Evolutionary conservation across 2,888 invertebrate genomes (phyloP), one percentile per base, ranked within the genome.

Genomic region (Cephalotes varians): DNA sequence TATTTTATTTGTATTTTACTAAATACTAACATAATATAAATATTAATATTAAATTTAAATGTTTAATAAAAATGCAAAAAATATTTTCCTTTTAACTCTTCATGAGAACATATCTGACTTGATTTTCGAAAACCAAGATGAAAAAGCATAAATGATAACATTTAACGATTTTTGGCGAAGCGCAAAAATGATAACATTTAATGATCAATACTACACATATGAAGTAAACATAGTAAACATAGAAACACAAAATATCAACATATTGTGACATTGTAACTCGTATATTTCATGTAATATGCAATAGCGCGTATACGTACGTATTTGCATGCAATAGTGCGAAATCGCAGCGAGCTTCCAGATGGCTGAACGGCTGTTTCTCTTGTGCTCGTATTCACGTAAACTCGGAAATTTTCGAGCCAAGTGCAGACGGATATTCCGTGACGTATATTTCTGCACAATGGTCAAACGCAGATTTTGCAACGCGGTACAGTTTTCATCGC

Each of bases 171-270:
- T n/a, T n/a, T n/a, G n/a, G n/a, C n/a, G n/a, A n/a, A n/a, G n/a
- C 18, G 12, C 15, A 15, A 12, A 25, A 64, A 65, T 28, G 12
- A 25, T 65, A 37, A 74, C 25, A 25, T 74, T 64, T 64, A 74
- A 64, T 18, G 25, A 74, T 62, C 34, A 74, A 74, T 62, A 49
- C 21, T 62, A 12, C 12, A 28, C 47, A 62, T 49, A 34, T 18
- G 60, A 34, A 74, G 10, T 21, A 60, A 34, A 37, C 49, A 74
- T n/a, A n/a, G n/a, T n/a, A n/a, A n/a, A n/a, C n/a, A n/a, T n/a
- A n/a, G n/a, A n/a, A n/a, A n/a, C n/a, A n/a, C n/a, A n/a, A n/a
- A 64, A 73, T 73, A 72, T 72, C 28, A 73, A 58, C 31, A 44
- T 15, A 49, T 62, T 25, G 34, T 18, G 49, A 74, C 34, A 49